Evolutionary conservation across 1,140 invertebrate genomes (phyloP).

Genomic region (Hylaeus anthracinus): DNA sequence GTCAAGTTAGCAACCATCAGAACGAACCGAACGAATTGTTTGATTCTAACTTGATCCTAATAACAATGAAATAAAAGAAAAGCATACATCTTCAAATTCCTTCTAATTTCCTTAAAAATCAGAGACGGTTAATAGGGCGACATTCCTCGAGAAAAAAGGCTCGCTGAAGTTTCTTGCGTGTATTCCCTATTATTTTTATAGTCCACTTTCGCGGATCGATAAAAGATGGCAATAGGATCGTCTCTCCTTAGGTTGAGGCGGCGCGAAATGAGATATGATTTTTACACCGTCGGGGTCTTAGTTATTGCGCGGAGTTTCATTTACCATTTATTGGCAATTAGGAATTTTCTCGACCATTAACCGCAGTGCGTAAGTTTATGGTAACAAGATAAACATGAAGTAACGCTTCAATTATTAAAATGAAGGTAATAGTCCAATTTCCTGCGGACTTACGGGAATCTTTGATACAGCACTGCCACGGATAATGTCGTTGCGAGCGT

Average conservation of each 20-base stretch:
- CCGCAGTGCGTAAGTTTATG: background rate
- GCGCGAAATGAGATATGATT: background rate
- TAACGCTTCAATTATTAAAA: constrained; percentile 19
- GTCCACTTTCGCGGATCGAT: too few relatives aligned
- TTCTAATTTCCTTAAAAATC: too few relatives aligned
- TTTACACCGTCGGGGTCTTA: background rate
- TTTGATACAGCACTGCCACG: constrained; percentile 18
- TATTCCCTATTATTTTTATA: too few relatives aligned
- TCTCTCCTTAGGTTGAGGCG: background rate
- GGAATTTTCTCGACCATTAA: background rate
- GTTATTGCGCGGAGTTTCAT: background rate
- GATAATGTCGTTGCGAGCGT: constrained; percentile 38
- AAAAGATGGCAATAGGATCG: background rate
- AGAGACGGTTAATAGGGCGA: too few relatives aligned
- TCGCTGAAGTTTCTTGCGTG: too few relatives aligned
- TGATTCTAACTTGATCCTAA: too few relatives aligned
- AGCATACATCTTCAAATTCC: too few relatives aligned
- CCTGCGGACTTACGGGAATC: background rate
- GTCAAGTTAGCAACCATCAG: too few relatives aligned
- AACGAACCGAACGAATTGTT: too few relatives aligned
- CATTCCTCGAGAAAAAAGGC: too few relatives aligned
- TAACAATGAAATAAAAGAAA: too few relatives aligned
- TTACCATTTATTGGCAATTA: background rate
- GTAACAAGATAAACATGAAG: background rate
- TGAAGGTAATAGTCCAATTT: constrained; percentile 19